These are phyloP conservation scores for Euglossa dilemma DNA, from an alignment of 1,140 invertebrate species.

Conservation along the genomic window DNA sequence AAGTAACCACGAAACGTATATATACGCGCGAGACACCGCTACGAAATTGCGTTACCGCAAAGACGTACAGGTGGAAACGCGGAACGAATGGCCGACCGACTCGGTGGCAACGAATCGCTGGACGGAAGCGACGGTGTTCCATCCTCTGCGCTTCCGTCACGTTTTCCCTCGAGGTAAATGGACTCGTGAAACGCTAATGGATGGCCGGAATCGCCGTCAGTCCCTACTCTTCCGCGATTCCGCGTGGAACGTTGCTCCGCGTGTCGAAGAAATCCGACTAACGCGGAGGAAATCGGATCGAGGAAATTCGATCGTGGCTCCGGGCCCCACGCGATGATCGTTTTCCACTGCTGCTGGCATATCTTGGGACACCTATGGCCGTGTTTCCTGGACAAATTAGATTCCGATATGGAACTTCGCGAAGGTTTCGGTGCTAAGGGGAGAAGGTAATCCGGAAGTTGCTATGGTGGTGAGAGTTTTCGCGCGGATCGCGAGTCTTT, in stretches of 20 bases:
- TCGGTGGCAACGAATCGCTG: slow-evolving; percentile 13
- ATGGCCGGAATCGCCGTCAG: neutral
- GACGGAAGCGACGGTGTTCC: neutral
- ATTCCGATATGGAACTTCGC: too few species aligned
- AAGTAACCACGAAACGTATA: too few species aligned
- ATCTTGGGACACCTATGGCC: too few species aligned
- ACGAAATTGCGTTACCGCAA: neutral
- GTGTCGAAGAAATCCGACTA: neutral
- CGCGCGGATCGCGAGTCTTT: too few species aligned
- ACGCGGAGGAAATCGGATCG: neutral
- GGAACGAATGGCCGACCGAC: neutral
- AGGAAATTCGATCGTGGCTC: neutral
- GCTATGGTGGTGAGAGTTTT: too few species aligned
- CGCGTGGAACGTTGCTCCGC: neutral
- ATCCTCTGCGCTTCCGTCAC: neutral
- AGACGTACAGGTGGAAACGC: neutral
- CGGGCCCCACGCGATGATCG: too few species aligned
- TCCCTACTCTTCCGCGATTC: neutral
- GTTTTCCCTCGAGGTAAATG: neutral
- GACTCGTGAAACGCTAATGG: slow-evolving; percentile 19
- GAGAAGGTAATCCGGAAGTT: too few species aligned
- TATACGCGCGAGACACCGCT: neutral
- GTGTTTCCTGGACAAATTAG: too few species aligned
- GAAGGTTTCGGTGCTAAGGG: too few species aligned
- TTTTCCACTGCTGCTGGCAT: too few species aligned